phyloP scores from a whole-genome alignment of 2,797 vertebrate genomes.

The Myotis myotis region DNA sequence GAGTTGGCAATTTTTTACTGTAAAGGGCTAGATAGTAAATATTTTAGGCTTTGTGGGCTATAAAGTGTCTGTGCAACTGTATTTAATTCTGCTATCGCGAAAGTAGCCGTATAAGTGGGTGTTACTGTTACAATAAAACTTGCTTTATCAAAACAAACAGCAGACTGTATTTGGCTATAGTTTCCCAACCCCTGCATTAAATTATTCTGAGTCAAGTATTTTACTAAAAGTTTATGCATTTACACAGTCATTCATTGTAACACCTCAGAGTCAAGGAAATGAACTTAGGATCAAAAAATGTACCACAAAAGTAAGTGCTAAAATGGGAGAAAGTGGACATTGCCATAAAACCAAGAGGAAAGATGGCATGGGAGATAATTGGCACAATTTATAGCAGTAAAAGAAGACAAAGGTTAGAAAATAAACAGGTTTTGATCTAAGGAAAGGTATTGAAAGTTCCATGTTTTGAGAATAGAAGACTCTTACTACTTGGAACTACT shows the following conservation, averaged over 20 bases:
- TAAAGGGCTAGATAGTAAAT: background rate
- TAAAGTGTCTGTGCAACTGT: background rate
- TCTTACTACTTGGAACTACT: background rate
- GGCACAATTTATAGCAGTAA: background rate
- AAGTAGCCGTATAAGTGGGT: background rate
- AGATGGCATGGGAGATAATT: background rate
- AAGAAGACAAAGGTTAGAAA: background rate
- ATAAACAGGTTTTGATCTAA: background rate
- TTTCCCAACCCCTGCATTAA: background rate
- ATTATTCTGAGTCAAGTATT: conserved; percentile 27
- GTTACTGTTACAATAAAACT: background rate
- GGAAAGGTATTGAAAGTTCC: background rate
- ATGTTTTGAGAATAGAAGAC: background rate
- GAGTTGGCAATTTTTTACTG: background rate
- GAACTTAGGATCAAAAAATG: background rate
- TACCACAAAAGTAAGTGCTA: background rate
- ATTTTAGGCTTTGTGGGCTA: background rate
- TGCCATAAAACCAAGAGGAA: background rate
- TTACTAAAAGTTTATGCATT: background rate
- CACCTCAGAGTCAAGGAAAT: background rate
- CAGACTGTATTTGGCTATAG: background rate
- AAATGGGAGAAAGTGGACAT: background rate
- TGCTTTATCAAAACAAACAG: background rate
- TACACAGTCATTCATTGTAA: background rate
- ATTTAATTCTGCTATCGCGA: background rate